Base-by-base conservation (phyloP, 2,888 invertebrate species). In the Netelia virgata region DNA sequence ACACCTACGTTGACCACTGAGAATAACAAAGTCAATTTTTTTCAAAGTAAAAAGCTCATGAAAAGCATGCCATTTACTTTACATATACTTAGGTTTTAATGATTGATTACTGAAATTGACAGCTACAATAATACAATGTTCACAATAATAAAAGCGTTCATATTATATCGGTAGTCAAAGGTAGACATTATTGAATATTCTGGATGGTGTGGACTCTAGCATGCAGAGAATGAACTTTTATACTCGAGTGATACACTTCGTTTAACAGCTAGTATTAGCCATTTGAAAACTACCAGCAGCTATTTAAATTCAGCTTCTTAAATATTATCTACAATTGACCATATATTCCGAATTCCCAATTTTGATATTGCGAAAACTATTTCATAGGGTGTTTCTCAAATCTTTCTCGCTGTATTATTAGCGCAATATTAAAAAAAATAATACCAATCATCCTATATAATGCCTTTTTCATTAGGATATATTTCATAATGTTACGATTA, bases 351-450 rank as follows among this genome's bases (percentile, higher is more conserved):
- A 36, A 36, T 8, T 36, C 6, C 20, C 20, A 68, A 23, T 14
- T 68, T 23, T 43, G 3, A 68, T 11, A 68, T 41, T 23, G 43
- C n/a, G 68, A 68, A 28, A 28, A 28, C 68, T 1, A 36, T 36
- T 6, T 36, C 6, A 36, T 6, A 36, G 36, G 36, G 6, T 5
- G 3, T 36, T 36, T 0, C 6, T 6, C 36, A 36, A 36, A 36
- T 36, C 36, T 36, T 36, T 36, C 3, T 36, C 36, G 36, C 36
- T 36, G 36, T 36, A 36, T 6, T 36, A 36, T 36, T 36, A 36
- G 36, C 36, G 6, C 36, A 6, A 36, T 36, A 36, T 36, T 36
- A 0, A 8, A 36, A 36, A 36, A 36, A 36, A 5, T 5, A 36
- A 36, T 6, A 36, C 3, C 6, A 8, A 36, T 6, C 8, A 36